phyloP scores from a whole-genome alignment of 2,888 invertebrate species.

The Tiliacea citrago region DNA sequence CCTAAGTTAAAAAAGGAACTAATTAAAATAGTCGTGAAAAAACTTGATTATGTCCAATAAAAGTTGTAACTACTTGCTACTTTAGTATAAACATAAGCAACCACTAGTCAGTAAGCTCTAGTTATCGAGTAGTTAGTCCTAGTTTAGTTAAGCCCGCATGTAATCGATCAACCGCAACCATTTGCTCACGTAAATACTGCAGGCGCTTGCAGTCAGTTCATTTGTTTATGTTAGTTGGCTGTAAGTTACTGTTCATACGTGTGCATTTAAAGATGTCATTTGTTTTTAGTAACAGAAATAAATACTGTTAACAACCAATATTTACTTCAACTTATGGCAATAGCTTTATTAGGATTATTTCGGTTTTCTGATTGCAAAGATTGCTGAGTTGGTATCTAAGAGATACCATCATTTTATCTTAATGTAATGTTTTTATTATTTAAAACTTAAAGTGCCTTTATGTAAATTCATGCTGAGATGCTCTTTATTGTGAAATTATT shows the following conservation, averaged over 20 bases:
- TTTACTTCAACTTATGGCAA: too few relatives aligned
- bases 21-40: too few relatives aligned
- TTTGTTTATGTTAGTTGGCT: constrained; percentile 20
- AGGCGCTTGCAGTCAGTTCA: constrained; percentile 53
- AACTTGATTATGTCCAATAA: background rate
- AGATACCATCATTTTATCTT: background rate
- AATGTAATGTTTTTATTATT: background rate
- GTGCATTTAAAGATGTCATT: background rate
- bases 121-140: constrained; percentile 1
- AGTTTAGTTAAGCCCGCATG: constrained; percentile 29
- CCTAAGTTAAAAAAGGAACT: too few relatives aligned
- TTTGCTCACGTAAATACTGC: constrained; percentile 48
- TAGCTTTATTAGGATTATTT: background rate
- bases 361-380: background rate
- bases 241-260: background rate
- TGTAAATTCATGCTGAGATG: background rate
- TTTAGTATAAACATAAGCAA: background rate
- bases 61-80: background rate
- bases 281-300: background rate
- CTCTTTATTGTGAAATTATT: too few relatives aligned
- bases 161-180: constrained; percentile 33
- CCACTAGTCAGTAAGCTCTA: background rate
- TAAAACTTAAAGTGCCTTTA: too few relatives aligned
- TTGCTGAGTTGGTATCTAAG: background rate
- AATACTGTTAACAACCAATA: too few relatives aligned